Conservation (phyloP, 1,140 invertebrate genomes). For the Hyles euphorbiae region DNA sequence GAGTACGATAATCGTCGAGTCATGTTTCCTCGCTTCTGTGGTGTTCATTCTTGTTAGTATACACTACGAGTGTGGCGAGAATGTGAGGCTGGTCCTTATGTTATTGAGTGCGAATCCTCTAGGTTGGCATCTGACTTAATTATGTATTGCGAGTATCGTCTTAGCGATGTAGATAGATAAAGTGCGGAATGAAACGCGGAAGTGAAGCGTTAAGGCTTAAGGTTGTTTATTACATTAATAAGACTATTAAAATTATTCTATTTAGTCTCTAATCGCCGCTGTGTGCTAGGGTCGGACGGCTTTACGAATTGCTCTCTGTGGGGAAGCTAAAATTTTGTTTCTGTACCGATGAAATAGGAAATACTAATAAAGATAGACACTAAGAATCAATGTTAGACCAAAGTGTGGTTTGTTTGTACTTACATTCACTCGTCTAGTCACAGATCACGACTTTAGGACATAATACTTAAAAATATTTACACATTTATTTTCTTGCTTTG, state of each 20-base stretch:
- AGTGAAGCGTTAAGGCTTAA: conserved; percentile 3
- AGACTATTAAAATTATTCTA: conserved; percentile 5
- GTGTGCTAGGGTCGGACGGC: conserved; percentile 24
- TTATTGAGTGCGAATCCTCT: too few species aligned
- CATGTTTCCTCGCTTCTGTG: too few species aligned
- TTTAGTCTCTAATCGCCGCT: conserved; percentile 7
- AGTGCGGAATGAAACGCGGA: not conserved
- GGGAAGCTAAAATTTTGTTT: conserved; percentile 12
- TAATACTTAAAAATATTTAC: conserved; percentile 2
- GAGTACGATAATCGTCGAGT: too few species aligned
- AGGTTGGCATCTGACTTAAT: too few species aligned
- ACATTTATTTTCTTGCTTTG: not conserved
- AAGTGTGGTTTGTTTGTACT: conserved; percentile 38
- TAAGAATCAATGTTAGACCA: conserved; percentile 33
- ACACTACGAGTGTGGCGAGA: too few species aligned
- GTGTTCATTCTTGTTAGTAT: too few species aligned
- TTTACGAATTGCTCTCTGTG: conserved; percentile 17
- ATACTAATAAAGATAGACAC: conserved; percentile 27
- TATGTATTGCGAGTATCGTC: too few species aligned
- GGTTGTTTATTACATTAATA: conserved; percentile 12
- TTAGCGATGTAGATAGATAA: too few species aligned
- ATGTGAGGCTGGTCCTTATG: too few species aligned
- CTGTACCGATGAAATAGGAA: conserved; percentile 16
- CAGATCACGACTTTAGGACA: conserved; percentile 10
- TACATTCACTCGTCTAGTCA: conserved; percentile 56